A percentile compares a stretch with the other conserved stretches of the same genome.
These are phyloP conservation scores for Vanessa cardui DNA, from an alignment of 2,888 invertebrate species.

Conservation along the genomic window DNA sequence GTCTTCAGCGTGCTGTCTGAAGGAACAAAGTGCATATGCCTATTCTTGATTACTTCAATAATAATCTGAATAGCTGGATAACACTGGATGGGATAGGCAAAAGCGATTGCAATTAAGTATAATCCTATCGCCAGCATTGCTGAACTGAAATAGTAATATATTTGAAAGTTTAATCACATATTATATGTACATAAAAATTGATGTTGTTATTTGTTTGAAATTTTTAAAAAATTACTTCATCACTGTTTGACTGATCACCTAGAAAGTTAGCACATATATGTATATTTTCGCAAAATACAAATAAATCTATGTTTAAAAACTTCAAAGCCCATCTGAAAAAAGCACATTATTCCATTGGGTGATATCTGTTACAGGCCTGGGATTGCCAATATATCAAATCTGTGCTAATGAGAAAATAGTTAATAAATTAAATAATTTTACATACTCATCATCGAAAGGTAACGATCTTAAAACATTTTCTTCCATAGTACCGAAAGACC, in stretches of 20 bases:
- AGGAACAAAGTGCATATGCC: conserved; percentile 30
- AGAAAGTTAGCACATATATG: no score
- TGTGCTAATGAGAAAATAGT: background rate
- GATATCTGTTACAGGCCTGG: no score
- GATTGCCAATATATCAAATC: no score
- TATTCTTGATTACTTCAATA: conserved; percentile 52
- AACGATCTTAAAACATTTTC: conserved; percentile 59
- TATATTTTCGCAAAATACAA: background rate
- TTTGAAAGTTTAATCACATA: no score
- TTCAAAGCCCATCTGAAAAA: no score
- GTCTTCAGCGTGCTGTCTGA: conserved; percentile 41
- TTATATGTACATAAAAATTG: background rate
- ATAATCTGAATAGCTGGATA: conserved; percentile 59
- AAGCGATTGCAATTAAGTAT: conserved; percentile 53
- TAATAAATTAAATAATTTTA: conserved; percentile 13
- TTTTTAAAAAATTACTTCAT: no score
- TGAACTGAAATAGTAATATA: conserved; percentile 44
- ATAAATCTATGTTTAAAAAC: no score
- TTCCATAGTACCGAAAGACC: conserved; percentile 60
- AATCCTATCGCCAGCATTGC: conserved; percentile 51
- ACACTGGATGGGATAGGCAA: conserved; percentile 60
- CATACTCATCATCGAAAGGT: conserved; percentile 58
- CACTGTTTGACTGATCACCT: no score
- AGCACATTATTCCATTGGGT: no score
- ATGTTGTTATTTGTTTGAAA: no score